Conservation (phyloP, 2,113 vertebrate species). For the Toxostoma redivivum region DNA sequence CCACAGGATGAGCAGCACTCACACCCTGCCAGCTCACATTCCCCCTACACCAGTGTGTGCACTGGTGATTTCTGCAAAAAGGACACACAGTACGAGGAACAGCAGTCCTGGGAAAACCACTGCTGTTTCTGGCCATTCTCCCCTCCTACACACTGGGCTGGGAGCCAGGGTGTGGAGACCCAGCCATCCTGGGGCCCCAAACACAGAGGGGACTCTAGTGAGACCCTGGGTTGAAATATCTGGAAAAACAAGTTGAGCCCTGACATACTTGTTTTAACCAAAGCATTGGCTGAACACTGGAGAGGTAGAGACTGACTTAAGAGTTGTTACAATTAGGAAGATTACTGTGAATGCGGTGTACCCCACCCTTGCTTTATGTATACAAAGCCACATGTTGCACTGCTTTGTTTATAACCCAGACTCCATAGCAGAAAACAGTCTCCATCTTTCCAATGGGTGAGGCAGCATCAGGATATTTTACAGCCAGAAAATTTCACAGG, state of each 20-base stretch:
- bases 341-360: neutral
- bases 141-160: neutral
- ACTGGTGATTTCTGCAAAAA: neutral
- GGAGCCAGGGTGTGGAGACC: neutral
- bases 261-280: constrained; percentile 1
- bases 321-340: neutral
- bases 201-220: neutral
- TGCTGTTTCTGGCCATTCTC: neutral
- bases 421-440: neutral
- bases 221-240: neutral
- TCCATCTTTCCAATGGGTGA: neutral
- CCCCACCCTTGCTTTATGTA: constrained; percentile 15
- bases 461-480: neutral
- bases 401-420: constrained; percentile 14
- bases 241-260: neutral
- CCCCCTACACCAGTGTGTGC: neutral
- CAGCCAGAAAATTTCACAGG: neutral
- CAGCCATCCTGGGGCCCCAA: neutral
- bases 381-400: constrained; percentile 16
- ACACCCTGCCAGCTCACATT: neutral
- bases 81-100: neutral
- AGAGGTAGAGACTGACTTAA: neutral
- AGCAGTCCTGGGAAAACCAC: neutral
- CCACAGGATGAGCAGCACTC: neutral
- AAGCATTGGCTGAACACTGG: neutral